These are phyloP conservation scores for Spondyliosoma cantharus DNA, from an alignment of 2,797 vertebrate species.

Conservation along the genomic window DNA sequence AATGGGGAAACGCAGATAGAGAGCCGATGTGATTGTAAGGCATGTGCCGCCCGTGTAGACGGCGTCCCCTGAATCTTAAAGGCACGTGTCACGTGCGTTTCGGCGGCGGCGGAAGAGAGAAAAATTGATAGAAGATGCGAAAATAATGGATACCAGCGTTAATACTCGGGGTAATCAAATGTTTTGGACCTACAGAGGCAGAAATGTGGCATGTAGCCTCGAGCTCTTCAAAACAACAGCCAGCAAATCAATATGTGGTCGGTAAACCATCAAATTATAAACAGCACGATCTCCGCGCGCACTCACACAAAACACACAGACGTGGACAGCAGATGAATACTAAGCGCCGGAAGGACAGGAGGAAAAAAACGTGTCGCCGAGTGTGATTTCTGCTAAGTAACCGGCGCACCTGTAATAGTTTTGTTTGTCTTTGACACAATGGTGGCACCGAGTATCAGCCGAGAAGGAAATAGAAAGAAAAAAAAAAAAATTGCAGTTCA, in stretches of 20 bases:
- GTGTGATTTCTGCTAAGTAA: slow-evolving; percentile 52
- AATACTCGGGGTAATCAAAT: slow-evolving; percentile 59
- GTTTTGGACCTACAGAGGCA: slow-evolving; percentile 50
- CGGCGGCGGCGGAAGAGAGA: neutral
- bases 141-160: slow-evolving; percentile 28
- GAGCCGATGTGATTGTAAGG: slow-evolving; percentile 18
- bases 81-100: neutral
- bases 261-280: slow-evolving; percentile 75
- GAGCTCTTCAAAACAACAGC: slow-evolving; percentile 65
- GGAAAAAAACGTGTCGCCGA: slow-evolving; percentile 39
- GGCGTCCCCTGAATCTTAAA: slow-evolving; percentile 20
- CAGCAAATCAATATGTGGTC: slow-evolving; percentile 73
- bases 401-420: slow-evolving; percentile 50
- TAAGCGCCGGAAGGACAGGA: slow-evolving; percentile 39
- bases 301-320: neutral
- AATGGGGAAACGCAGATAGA: slow-evolving; percentile 1
- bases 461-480: slow-evolving; percentile 44
- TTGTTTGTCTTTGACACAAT: slow-evolving; percentile 59
- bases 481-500: slow-evolving; percentile 44
- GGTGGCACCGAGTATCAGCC: slow-evolving; percentile 39
- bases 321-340: slow-evolving; percentile 47
- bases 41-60: neutral
- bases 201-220: slow-evolving; percentile 53
- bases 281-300: slow-evolving; percentile 44
- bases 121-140: slow-evolving; percentile 23